A percentile compares a stretch with the other conserved stretches of the same genome.
Conservation (phyloP, 2,888 invertebrate species). For the Drosophila kambysellisi region DNA sequence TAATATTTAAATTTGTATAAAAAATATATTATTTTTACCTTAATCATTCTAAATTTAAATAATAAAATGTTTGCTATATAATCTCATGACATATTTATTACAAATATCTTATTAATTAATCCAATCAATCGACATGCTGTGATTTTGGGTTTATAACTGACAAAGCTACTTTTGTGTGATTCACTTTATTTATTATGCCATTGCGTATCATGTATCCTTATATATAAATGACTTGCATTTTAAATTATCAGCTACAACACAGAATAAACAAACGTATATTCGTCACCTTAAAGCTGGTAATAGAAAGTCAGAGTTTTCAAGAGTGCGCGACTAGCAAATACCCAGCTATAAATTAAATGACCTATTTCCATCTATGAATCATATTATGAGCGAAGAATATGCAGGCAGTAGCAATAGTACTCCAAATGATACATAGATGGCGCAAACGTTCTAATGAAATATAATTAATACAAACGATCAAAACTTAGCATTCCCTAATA, state of each 20-base stretch:
- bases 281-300: background rate
- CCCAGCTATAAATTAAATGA: background rate
- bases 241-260: background rate
- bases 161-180: background rate
- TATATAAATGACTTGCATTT: too few species aligned
- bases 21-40: background rate
- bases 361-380: background rate
- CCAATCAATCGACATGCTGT: background rate
- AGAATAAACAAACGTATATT: background rate
- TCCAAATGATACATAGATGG: background rate
- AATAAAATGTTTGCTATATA: background rate
- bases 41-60: background rate
- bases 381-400: background rate
- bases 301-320: background rate
- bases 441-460: background rate
- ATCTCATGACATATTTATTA: background rate
- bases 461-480: background rate
- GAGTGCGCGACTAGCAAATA: background rate
- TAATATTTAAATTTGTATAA: background rate
- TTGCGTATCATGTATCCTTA: background rate
- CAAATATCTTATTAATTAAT: background rate
- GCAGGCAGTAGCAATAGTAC: background rate
- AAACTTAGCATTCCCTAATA: background rate
- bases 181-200: background rate
- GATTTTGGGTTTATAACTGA: background rate